A percentile compares a stretch with the other conserved stretches of the same genome.
Evolutionary conservation across 2,888 invertebrate genomes (phyloP).

Genomic region (Andrena fulva): DNA sequence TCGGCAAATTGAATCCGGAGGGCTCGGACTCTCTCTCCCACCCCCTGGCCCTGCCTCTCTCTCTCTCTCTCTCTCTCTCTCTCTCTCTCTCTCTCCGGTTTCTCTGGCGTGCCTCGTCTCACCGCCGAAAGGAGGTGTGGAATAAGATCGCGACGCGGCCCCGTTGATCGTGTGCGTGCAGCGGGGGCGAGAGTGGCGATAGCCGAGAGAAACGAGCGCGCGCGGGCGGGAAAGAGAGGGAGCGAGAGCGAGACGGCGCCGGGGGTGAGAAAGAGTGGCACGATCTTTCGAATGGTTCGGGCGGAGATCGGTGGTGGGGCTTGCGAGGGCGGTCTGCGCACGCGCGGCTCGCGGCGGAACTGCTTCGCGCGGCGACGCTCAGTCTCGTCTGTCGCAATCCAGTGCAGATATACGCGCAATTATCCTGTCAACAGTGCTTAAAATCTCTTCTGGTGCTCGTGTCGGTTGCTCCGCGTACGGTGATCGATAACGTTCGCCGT

Average conservation of each 20-base stretch:
- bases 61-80: not conserved
- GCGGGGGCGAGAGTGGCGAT: conserved; percentile 43
- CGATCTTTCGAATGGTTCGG: conserved; percentile 47
- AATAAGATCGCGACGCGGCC: conserved; percentile 67
- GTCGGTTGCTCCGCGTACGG: conserved; percentile 27
- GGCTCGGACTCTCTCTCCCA: conserved; percentile 32
- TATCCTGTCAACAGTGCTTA: conserved; percentile 79
- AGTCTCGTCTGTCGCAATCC: conserved; percentile 82
- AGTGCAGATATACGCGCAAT: conserved; percentile 81
- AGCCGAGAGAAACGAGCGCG: conserved; percentile 34
- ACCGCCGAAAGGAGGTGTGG: conserved; percentile 64
- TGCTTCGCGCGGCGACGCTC: conserved; percentile 81
- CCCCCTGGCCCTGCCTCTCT: not conserved
- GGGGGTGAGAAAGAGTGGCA: conserved; percentile 17
- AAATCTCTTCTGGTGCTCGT: conserved; percentile 67
- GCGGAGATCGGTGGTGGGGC: conserved; percentile 57
- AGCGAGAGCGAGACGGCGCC: not conserved
- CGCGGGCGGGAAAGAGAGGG: conserved; percentile 18
- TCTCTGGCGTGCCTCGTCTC: conserved; percentile 9
- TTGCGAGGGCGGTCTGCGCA: conserved; percentile 74
- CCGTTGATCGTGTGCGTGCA: conserved; percentile 60
- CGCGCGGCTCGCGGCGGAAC: conserved; percentile 74
- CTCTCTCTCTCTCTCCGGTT: too few species aligned
- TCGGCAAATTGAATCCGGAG: conserved; percentile 78
- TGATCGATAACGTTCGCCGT: conserved; percentile 53